Evolutionary conservation across 2,797 vertebrate species (phyloP).

Genomic region (Protosalanx chinensis): DNA sequence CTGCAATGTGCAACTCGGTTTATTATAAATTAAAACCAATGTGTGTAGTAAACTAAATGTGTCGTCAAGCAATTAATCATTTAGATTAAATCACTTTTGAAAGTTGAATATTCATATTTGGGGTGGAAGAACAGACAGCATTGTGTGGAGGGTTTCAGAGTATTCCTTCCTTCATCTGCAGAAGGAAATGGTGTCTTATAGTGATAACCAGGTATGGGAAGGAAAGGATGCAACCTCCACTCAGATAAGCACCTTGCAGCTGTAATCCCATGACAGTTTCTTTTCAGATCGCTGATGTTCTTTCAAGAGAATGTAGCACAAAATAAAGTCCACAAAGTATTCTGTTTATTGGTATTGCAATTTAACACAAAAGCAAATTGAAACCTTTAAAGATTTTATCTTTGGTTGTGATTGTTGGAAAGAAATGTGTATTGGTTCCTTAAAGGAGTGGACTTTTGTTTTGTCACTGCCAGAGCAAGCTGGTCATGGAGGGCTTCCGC

Average conservation of each 20-base stretch:
- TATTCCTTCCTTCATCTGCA: conserved; percentile 13
- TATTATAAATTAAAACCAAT: conserved; percentile 51
- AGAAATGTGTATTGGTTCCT: not conserved
- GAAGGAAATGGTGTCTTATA: conserved; percentile 48
- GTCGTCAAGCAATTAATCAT: conserved; percentile 53
- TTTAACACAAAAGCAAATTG: no score
- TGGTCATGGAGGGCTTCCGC: conserved; percentile 98
- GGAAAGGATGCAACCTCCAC: conserved; percentile 31
- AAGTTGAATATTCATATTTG: conserved; percentile 46
- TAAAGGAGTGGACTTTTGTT: conserved; percentile 30
- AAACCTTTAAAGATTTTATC: no score
- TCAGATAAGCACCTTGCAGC: conserved; percentile 37
- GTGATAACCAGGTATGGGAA: conserved; percentile 51
- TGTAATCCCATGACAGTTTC: conserved; percentile 46
- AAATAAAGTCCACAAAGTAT: not conserved
- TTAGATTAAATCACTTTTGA: conserved; percentile 48
- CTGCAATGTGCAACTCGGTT: conserved; percentile 30
- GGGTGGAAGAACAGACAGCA: conserved; percentile 35
- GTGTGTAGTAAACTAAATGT: conserved; percentile 27
- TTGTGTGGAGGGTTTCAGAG: conserved; percentile 11
- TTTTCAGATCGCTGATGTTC: conserved; percentile 20
- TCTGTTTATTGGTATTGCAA: not conserved
- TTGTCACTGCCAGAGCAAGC: conserved; percentile 82
- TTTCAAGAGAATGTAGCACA: not conserved
- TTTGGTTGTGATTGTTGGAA: no score